Evolutionary conservation across 2,797 vertebrate species (phyloP), one percentile per base, ranked within the genome.

Genomic region (Eulemur rubriventer): DNA sequence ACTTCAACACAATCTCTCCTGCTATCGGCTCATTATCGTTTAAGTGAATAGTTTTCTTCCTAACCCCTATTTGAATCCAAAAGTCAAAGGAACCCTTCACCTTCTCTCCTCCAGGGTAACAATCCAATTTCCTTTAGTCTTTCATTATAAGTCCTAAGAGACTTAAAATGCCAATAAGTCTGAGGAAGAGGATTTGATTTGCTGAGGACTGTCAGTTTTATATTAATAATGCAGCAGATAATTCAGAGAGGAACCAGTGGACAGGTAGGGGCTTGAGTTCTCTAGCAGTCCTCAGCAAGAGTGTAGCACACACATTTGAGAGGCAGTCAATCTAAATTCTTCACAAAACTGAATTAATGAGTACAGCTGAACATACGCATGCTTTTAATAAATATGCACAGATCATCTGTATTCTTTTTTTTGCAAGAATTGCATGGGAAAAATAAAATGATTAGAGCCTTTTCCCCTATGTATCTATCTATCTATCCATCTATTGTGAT

Each of bases 261-360:
- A 46, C 4, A 65, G 41, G 55, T 1, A 4, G 57, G 43, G 22
- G 5, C 46, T 28, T 12, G 41, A 12, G 5, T 30, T 35, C 69
- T 57, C 50, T 24, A 2, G 28, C 1, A 1, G 2, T 18, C n/a
- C 28, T 79, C 0, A 11, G 75, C 22, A 41, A 24, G 72, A 28
- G 7, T 0, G 14, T 0, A 13, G 55, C 2, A 3, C 30, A 3
- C 30, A 22, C 13, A 5, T 3, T 2, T 1, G 30, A 41, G 63
- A 13, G 6, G 30, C 2, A 24, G 28, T 35, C 22, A 14, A 26
- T 2, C 10, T 20, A 6, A 14, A 13, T 22, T 30, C 33, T 26
- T 35, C 41, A 17, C 22, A 57, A 6, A 57, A 69, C 20, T 46
- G 35, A 63, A 22, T 18, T 22, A 3, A 1, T 3, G 24, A 22